Evolutionary conservation across 2,113 vertebrate species (phyloP), one percentile per base, ranked within the genome.

Genomic region (Salminus brasiliensis): DNA sequence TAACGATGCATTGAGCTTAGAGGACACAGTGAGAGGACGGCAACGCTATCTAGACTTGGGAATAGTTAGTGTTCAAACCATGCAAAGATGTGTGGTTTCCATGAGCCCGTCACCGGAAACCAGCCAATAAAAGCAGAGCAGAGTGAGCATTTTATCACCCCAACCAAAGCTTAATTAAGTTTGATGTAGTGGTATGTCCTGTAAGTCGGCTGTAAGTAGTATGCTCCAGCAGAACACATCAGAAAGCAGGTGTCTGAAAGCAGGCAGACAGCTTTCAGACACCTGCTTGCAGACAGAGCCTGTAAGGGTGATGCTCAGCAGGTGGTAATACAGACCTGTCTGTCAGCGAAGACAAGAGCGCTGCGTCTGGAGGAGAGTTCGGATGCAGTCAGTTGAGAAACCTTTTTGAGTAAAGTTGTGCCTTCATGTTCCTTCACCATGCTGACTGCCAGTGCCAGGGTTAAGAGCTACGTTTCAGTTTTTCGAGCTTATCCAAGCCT

Each of bases 281-380:
- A 32, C 52, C 47, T 57, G 45, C 63, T 29, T 11, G 7, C 49
- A 71, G 65, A 78, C 66, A 47, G 41, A 29, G 18, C 39, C 32
- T 49, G 30, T 57, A 18, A 60, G 45, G 23, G 41, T 57, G 23
- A 59, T 8, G 67, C 32, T 43, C 2, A 65, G 36, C 36, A 72
- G 60, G 30, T 52, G 12, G 49, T 65, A 66, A 76, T 71, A 30
- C 73, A 71, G 43, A 75, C 13, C 53, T 52, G 52, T 75, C 65
- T 52, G 52, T 70, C 76, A 66, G 34, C 5, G 23, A 11, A 27
- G 57, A 73, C n/a, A 41, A 23, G 39, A 41, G 18, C 32, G 45
- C 27, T 34, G 52, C 41, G 41, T 74, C 57, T 63, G 55, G 21
- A 25, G 57, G 18, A 25, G n/a, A 62, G 45, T 34, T 39, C 11